Conservation (phyloP, 2,888 invertebrate species). For the Cyclophora albipunctata region DNA sequence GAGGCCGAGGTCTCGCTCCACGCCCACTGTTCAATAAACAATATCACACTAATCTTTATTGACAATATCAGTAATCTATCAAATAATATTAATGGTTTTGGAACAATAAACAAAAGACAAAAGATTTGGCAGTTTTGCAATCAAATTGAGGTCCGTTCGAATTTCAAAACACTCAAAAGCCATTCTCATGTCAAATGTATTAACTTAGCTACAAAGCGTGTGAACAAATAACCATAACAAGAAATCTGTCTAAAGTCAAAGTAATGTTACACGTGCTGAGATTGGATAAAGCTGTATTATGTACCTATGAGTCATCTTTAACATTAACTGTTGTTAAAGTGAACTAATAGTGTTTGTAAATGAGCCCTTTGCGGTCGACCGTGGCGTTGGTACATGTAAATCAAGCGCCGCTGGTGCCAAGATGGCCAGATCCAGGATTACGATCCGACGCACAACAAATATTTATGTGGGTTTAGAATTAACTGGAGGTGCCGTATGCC, state of each 20-base stretch:
- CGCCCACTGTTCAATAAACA: constrained; percentile 67
- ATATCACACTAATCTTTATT: neutral
- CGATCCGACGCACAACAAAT: constrained; percentile 15
- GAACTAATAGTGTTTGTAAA: constrained; percentile 22
- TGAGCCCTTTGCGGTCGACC: constrained; percentile 13
- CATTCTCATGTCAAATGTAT: too few species aligned
- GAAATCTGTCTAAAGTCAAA: constrained; percentile 3
- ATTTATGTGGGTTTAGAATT: constrained; percentile 10
- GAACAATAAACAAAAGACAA: neutral
- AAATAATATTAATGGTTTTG: constrained; percentile 1
- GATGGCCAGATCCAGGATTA: constrained; percentile 21
- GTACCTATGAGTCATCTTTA: constrained; percentile 16
- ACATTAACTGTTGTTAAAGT: constrained; percentile 16
- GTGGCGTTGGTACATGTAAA: constrained; percentile 19
- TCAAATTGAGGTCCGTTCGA: constrained; percentile 1
- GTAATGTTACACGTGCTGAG: constrained; percentile 17
- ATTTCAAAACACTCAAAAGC: too few species aligned
- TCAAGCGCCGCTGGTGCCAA: constrained; percentile 19
- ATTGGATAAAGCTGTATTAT: constrained; percentile 12
- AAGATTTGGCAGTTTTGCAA: neutral
- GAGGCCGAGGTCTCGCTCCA: constrained; percentile 75
- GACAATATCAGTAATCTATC: too few species aligned
- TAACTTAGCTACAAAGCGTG: constrained; percentile 8
- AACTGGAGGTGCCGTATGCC: too few species aligned
- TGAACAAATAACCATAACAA: constrained; percentile 1